These are phyloP conservation scores for Misgurnus anguillicaudatus DNA, from an alignment of 2,113 vertebrate genomes.

Conservation along the genomic window DNA sequence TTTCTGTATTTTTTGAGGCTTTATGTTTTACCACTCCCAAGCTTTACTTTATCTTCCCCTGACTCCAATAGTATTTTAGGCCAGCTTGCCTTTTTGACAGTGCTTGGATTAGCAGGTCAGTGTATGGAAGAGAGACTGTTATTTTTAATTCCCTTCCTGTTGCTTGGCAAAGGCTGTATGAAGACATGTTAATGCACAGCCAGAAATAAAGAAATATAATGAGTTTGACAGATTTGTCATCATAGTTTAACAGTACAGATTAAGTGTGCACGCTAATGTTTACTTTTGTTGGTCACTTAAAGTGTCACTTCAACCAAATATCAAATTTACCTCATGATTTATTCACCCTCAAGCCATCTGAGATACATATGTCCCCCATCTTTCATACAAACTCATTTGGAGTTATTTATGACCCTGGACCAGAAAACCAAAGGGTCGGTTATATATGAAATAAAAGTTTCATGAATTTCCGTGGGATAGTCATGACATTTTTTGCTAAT, in stretches of 20 bases:
- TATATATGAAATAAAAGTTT: too few relatives aligned
- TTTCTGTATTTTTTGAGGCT: slow-evolving; percentile 12
- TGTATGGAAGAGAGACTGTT: slow-evolving; percentile 36
- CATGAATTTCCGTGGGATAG: too few relatives aligned
- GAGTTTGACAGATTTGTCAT: background rate
- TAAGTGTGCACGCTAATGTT: background rate
- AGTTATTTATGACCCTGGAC: too few relatives aligned
- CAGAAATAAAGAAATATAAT: background rate
- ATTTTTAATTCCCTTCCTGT: slow-evolving; percentile 33
- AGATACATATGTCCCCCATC: too few relatives aligned
- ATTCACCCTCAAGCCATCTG: too few relatives aligned
- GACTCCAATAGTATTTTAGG: slow-evolving; percentile 19
- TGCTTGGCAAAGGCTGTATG: slow-evolving; percentile 30
- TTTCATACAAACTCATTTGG: too few relatives aligned
- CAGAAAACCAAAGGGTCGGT: too few relatives aligned
- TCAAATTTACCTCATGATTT: too few relatives aligned
- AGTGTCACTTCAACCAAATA: background rate
- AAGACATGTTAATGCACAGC: background rate
- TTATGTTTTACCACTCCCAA: background rate
- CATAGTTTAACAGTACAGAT: background rate
- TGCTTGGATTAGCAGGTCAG: slow-evolving; percentile 21
- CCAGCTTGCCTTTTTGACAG: slow-evolving; percentile 11
- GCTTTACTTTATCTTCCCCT: background rate
- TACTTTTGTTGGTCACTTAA: background rate
- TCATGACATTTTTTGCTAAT: too few relatives aligned